Conservation (phyloP, 2,113 vertebrate genomes). For the Echinops telfairi region DNA sequence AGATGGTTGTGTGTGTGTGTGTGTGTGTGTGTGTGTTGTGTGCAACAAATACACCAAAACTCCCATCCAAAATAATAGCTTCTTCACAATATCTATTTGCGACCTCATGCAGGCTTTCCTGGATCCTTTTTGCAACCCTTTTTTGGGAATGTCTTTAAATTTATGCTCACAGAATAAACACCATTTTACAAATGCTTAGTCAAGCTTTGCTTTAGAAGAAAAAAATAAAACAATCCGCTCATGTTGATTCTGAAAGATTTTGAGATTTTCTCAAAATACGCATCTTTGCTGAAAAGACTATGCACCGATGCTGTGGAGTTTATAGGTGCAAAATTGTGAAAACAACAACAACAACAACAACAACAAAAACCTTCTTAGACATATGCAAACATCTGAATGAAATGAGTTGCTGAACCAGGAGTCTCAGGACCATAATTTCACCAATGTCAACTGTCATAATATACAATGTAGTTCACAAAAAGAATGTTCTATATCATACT, state of each 20-base stretch:
- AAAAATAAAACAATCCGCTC: slow-evolving; percentile 23
- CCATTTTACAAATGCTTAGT: slow-evolving; percentile 5
- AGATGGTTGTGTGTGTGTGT: neutral
- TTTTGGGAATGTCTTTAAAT: slow-evolving; percentile 25
- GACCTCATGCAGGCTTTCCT: neutral
- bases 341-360: too few species aligned
- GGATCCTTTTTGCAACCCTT: neutral
- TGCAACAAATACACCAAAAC: slow-evolving; percentile 13
- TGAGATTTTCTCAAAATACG: neutral
- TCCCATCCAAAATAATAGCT: neutral
- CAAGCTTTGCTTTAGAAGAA: slow-evolving; percentile 46
- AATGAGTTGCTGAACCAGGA: too few species aligned
- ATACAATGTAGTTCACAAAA: too few species aligned
- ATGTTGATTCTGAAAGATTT: slow-evolving; percentile 16
- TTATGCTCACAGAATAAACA: slow-evolving; percentile 2
- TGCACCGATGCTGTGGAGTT: too few species aligned
- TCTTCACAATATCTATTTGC: neutral
- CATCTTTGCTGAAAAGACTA: too few species aligned
- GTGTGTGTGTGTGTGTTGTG: neutral
- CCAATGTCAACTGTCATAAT: too few species aligned
- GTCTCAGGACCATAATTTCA: too few species aligned
- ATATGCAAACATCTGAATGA: too few species aligned
- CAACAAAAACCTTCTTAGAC: too few species aligned
- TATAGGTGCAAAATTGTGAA: too few species aligned
- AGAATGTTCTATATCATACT: too few species aligned